Conservation (phyloP, 1,140 invertebrate genomes). For the Mercenaria mercenaria region DNA sequence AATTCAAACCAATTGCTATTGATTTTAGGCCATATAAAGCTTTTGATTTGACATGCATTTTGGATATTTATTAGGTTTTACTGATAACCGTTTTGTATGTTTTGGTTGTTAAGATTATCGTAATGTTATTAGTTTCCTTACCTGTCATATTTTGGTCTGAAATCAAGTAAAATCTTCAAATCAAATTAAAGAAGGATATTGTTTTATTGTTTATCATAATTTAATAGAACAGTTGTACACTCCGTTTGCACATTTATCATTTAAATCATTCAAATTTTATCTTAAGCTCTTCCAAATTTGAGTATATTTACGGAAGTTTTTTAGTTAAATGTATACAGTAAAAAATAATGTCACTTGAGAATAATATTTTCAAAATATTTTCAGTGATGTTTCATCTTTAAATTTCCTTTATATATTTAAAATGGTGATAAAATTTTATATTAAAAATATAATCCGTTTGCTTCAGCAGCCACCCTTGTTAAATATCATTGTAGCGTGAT, state of each 20-base stretch:
- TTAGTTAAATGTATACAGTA: no score
- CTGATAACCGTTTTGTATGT: conserved; percentile 12
- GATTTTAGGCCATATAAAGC: background rate
- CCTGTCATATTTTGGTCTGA: background rate
- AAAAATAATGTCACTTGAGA: no score
- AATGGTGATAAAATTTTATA: background rate
- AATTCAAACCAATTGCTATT: conserved; percentile 10
- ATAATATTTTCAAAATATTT: no score
- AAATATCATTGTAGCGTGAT: conserved; percentile 4
- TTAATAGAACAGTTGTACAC: no score
- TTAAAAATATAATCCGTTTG: background rate
- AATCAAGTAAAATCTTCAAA: no score
- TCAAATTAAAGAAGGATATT: background rate
- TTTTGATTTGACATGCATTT: conserved; percentile 30
- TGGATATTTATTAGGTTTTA: background rate
- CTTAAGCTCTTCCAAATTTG: no score
- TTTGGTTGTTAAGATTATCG: background rate
- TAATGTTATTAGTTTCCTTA: background rate
- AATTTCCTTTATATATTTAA: background rate
- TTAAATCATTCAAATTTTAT: no score
- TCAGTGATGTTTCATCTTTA: no score
- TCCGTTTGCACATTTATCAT: no score
- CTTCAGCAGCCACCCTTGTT: background rate
- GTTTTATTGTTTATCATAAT: background rate
- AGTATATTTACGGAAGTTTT: no score